Evolutionary conservation across 1,140 invertebrate genomes (phyloP).

Genomic region (Drosophila ercepeae): DNA sequence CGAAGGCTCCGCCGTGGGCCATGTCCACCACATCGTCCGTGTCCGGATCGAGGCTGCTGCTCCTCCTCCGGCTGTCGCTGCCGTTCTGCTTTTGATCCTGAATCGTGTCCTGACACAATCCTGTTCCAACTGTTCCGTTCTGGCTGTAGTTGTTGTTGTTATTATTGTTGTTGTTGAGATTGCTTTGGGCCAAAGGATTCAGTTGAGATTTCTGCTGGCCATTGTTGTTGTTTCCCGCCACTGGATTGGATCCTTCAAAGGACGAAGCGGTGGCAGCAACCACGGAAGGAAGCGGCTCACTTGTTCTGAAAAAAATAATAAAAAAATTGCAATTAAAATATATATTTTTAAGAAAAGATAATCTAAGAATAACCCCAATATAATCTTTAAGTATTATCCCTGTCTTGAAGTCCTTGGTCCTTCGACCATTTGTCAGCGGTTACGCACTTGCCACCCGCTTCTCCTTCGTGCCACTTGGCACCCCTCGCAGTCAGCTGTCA

Average conservation of each 20-base stretch:
- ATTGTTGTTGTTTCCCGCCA: slow-evolving; percentile 28
- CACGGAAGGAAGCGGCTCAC: slow-evolving; percentile 59
- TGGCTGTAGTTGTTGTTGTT: slow-evolving; percentile 40
- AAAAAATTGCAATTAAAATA: background rate
- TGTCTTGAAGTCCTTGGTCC: slow-evolving; percentile 5
- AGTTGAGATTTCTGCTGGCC: slow-evolving; percentile 33
- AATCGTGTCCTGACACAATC: slow-evolving; percentile 1
- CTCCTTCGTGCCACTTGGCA: slow-evolving; percentile 12
- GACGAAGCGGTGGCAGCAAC: slow-evolving; percentile 28
- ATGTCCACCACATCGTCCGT: slow-evolving; percentile 58
- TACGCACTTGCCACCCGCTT: background rate
- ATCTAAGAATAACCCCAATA: too few species aligned
- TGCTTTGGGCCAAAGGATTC: too few species aligned
- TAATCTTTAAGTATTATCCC: too few species aligned
- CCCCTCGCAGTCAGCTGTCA: slow-evolving; percentile 60
- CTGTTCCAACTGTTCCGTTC: background rate
- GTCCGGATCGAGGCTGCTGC: slow-evolving; percentile 66
- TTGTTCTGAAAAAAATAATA: slow-evolving; percentile 55
- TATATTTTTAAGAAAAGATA: background rate
- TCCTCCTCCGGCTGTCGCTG: slow-evolving; percentile 55
- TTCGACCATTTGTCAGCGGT: slow-evolving; percentile 45
- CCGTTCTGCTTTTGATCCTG: slow-evolving; percentile 17
- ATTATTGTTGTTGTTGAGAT: slow-evolving; percentile 35
- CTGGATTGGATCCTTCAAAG: slow-evolving; percentile 22
- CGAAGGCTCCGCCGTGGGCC: slow-evolving; percentile 60